Base-by-base conservation (phyloP, 2,888 invertebrate species). In the Siphlonurus alternatus region DNA sequence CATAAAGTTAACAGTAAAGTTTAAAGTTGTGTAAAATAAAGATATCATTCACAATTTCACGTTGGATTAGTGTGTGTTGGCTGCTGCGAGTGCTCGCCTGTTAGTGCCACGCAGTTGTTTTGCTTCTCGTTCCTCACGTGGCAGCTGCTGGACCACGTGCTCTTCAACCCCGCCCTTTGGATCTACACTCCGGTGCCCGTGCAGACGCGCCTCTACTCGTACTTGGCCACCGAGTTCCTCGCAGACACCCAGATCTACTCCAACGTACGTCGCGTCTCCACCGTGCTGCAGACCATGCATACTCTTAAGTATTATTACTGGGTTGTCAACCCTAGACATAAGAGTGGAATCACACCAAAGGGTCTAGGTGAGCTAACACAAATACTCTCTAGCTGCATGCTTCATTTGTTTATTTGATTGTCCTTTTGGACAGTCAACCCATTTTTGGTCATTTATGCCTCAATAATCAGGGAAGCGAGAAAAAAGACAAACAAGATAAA, bases 121-220 rank as follows among this genome's bases (percentile, higher is more conserved):
- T 90, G 88, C 82, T 88, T 89, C 84, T 89, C 89, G 74, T 89
- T 89, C 81, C 82, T 89, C 74, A 89, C 88, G 73, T 89, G 89
- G 87, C 95, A 99, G 89, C 85, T 99, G 71, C 83, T 99, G 82
- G 99, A 99, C 80, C 96, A 98, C 81, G 90, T 99, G 66, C 86
- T 99, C 69, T 99, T 99, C 85, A 99, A 99, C 83, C 98, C 99
- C 7, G 93, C 95, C 25, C 81, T 99, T 67, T 99, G 99, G 99
- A 97, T 99, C 73, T 93, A 98, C 79, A 94, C 98, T 15, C 92
- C 95, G 62, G 92, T 97, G 38, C 88, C 91, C 68, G 98, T 98
- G 7, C 97, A 97, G 77, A 91, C 93, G 60, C 83, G 89, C 69
- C 84, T 99, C 62, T 99, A 99, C 81, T 93, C 93, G 73, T 99